Base-by-base conservation (phyloP, 2,888 invertebrate species). In the Oasisia sp. region DNA sequence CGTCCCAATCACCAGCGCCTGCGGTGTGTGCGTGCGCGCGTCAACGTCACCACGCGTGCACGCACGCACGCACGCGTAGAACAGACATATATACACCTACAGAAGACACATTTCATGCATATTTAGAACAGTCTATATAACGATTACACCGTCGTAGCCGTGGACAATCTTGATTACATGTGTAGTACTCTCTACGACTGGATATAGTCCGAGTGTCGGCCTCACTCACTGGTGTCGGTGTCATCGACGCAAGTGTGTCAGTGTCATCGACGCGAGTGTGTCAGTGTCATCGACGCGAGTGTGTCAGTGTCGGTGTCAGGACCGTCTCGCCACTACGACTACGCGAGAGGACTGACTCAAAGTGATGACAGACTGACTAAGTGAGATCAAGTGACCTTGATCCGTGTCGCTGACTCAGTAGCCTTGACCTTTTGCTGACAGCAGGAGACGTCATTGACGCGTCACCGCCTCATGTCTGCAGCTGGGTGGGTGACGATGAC, bases 401-500 rank as follows among this genome's bases (percentile, higher is more conserved):
- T 74, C 74, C 19, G 27, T 74, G 74, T 5, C 74, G 19, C 27
- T 74, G 74, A 74, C 74, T 27, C 27, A 74, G 74, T 74, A 74
- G 74, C 74, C 74, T 74, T 74, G 74, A 74, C 74, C 74, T 27
- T 19, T n/a, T 19, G 27, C 19, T 27, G 27, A 27, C 74, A 19
- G 74, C 7, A 74, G 27, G 91, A 11, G 32, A 91, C 19, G 45
- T 45, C 19, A 27, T 74, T 45, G 90, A 50, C 19, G 19, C 7
- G n/a, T 7, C 74, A 7, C 27, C 74, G n/a, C 74, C 74, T 74
- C 74, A 74, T 7, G 74, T 74, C 27, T 27, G 90, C 56, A 93
- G 93, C 89, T 92, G 93, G 9, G 93, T 94, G 90, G 94, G 94
- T 19, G 74, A 27, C 27, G 74, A 74, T 19, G 74, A 27, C 27